Evolutionary conservation across 2,797 vertebrate species (phyloP), one percentile per base, ranked within the genome.

Genomic region (Ispidina picta): DNA sequence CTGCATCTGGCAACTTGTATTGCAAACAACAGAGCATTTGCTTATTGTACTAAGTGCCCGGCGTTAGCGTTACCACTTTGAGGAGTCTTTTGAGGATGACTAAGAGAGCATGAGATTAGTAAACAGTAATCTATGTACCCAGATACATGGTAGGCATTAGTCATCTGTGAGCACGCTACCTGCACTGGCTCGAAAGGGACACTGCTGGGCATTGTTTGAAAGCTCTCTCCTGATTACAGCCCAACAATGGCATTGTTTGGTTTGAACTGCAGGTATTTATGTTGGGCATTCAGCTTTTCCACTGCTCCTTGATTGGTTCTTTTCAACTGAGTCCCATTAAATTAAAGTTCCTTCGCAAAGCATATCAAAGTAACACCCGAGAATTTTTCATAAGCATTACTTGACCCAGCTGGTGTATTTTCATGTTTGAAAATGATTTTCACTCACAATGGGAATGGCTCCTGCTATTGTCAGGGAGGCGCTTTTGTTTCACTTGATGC

Each of bases 361-460:
- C 51, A 33, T 80, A 92, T 87, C 87, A 92, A 95, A 94, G 59
- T 55, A 84, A 89, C 10, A 11, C 77, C 19, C 3, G 62, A 95
- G 80, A 90, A 66, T 76, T 93, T 95, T 95, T 90, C 92, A 56
- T 78, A 88, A 19, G 54, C 59, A 37, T 93, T 94, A 81, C 91
- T 97, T 96, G 90, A 85, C 88, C 92, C 55, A 86, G 85, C 72
- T 91, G 82, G 39, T 66, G 15, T 55, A 65, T 75, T 76, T 93
- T 93, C 64, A 25, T 26, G 51, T 82, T 82, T 64, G 74, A 88
- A 94, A 94, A 88, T 77, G 0, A 74, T 92, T 95, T 91, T 71
- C 75, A 6, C 58, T 89, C 55, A 86, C 85, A 86, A 81, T 76
- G 31, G 68, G 37, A 79, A 91, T 9, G 31, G 66, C 21, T 93